Base-by-base conservation (phyloP, 2,113 vertebrate species). In the Regulus satrapa region DNA sequence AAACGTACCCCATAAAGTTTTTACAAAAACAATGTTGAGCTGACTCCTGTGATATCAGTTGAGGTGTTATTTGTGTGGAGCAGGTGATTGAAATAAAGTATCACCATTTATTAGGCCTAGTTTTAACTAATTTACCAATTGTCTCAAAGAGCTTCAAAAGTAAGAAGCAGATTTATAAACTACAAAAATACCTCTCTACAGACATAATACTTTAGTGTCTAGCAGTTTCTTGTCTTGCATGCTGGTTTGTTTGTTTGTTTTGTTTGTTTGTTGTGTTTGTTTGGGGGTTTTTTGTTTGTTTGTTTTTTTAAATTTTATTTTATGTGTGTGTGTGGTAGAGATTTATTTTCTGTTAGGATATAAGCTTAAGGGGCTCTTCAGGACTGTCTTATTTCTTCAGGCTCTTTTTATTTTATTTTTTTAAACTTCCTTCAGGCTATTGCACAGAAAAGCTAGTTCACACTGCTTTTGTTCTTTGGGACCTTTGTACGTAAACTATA, bases 11-110 rank as follows among this genome's bases (percentile, higher is more conserved):
- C 19, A 18, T 43, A 28, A 55, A 55, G 51, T 55, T 12, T 12
- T n/a, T 64, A 16, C 0, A 17, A 24, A 76, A 7, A 2, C 0
- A 0, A 7, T 17, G 5, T 58, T 85, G 48, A 0, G 0, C 16
- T 17, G 24, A 19, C 1, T 54, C 2, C 16, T 36, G 14, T 15
- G 32, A 1, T 52, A 8, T 3, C n/a, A 12, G 2, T 5, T 13
- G 41, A 45, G 17, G 13, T 51, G 6, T 25, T 62, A 31, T 28
- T 25, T 31, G 7, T 55, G 20, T 16, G 56, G 19, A 41, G 28
- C 24, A 23, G 16, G 17, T 26, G 28, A 24, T 1, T 34, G 46
- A 58, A 51, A 48, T 16, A 18, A 75, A 19, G 2, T 2, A 41
- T 10, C 19, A 26, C 8, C 17, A 73, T 38, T 46, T 28, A 17